Base-by-base conservation (phyloP, 2,888 invertebrate genomes). In the Girardia tigrina region DNA sequence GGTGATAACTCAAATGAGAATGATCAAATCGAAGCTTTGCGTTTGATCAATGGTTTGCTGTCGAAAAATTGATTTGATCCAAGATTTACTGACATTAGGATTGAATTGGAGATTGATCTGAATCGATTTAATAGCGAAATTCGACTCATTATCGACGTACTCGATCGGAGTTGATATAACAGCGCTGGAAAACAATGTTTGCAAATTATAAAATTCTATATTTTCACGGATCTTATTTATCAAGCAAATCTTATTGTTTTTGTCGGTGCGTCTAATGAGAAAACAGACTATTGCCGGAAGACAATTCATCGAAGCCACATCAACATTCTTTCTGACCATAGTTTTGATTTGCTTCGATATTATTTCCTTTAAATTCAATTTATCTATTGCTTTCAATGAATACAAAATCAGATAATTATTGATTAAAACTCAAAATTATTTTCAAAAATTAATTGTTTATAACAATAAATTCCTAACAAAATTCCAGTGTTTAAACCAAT, bases 51-150 rank as follows among this genome's bases (percentile, higher is more conserved):
- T 56, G 23, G n/a, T 23, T n/a, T n/a, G n/a, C n/a, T 56, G n/a
- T n/a, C n/a, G n/a, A n/a, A 23, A 56, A 16, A 56, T 56, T 4
- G 56, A 56, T 56, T 56, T 56, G 20, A 56, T 20, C 56, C 56
- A 56, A 12, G n/a, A 6, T 56, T 56, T 56, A 6, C 56, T n/a
- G 23, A 56, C 20, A 56, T 56, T 4, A 12, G 56, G n/a, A 56
- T 56, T 56, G n/a, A 56, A 56, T 56, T 56, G 56, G n/a, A 56
- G n/a, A 56, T 56, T 56, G n/a, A 56, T 56, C 23, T 56, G n/a
- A 56, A 56, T 4, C 6, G 56, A 56, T 20, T 56, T 56, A 20
- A 56, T 56, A 20, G 8, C 56, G n/a, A n/a, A 56, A 56, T 23
- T 56, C 4, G 56, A 56, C 23, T 56, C 56, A 8, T n/a, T n/a